phyloP scores from a whole-genome alignment of 1,140 invertebrate species.

The Megalonaias nervosa region DNA sequence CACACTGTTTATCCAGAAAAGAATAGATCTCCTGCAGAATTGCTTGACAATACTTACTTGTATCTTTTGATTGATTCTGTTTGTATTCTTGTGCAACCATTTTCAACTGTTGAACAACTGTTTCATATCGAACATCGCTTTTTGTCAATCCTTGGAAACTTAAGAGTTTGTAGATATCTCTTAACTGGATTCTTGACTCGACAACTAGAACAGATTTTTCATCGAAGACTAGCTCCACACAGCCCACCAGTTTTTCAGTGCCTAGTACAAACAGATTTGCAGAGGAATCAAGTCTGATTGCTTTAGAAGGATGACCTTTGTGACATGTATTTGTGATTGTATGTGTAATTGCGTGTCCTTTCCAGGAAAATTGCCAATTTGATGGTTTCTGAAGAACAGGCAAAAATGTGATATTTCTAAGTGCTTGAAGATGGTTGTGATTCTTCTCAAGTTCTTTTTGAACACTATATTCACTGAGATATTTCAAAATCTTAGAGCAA shows the following conservation, averaged over 20 bases:
- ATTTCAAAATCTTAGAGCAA: constrained; percentile 15
- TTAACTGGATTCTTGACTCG: background rate
- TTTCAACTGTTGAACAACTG: background rate
- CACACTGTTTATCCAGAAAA: background rate
- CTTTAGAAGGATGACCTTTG: background rate
- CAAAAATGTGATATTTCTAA: constrained; percentile 32
- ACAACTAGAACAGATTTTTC: background rate
- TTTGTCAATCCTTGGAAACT: background rate
- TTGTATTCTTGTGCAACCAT: constrained; percentile 2
- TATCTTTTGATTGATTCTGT: no score
- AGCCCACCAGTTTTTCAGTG: background rate
- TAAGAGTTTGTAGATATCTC: background rate
- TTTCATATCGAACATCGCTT: background rate
- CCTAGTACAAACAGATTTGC: background rate
- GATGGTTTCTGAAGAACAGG: constrained; percentile 34
- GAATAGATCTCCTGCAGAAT: no score
- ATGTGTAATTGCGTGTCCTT: background rate
- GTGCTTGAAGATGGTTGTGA: background rate
- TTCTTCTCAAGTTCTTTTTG: background rate
- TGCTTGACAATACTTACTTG: no score
- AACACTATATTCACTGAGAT: constrained; percentile 11
- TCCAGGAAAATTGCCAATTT: constrained; percentile 38
- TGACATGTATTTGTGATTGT: background rate
- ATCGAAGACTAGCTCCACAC: background rate
- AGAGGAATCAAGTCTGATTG: constrained; percentile 3